Evolutionary conservation across 1,140 invertebrate genomes (phyloP), one percentile per base, ranked within the genome.

Genomic region (Bicyclus anynana): DNA sequence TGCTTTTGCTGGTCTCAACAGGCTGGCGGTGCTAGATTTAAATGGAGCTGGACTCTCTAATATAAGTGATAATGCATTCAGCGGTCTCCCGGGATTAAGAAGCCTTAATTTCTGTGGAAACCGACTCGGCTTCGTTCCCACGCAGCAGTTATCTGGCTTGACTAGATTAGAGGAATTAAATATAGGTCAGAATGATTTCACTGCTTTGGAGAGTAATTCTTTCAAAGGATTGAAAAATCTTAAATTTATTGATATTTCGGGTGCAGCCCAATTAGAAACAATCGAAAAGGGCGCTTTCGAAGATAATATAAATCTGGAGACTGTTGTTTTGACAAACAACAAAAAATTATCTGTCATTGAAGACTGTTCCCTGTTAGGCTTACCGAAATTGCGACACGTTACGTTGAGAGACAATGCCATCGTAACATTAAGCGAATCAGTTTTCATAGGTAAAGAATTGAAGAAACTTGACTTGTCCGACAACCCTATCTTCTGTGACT

Each of bases 401-500:
- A 91, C 93, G 20, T 80, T 97, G 26, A 92, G 93, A 61, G 95
- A 95, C 72, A 96, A 97, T 77, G 93, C 93, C 0, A 92, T 97
- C 59, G 88, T 90, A 20, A 92, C 91, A 12, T 90, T 97, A 38
- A 91, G 92, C 1, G 95, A 96, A 79, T 92, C 93, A 0, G 89
- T 96, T 12, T 92, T 95, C 12, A 91, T 93, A 0, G 96, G 95
- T 92, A 92, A 92, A 50, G 95, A 95, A 63, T 79, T 97, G n/a
- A 90, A 92, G 17, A 90, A 91, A 4, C 73, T 97, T 7, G 95
- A 96, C 61, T 85, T 97, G 5, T 93, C 94, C 10, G 95, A 96
- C 59, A 97, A 97, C 72, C 95, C 95, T 0, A 85, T 97, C 9
- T 84, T 92, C n/a, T 97, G 96, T 78, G 93, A 94, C 65, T 97